Conservation (phyloP, 2,888 invertebrate genomes). For the Diplazon laetatorius region DNA sequence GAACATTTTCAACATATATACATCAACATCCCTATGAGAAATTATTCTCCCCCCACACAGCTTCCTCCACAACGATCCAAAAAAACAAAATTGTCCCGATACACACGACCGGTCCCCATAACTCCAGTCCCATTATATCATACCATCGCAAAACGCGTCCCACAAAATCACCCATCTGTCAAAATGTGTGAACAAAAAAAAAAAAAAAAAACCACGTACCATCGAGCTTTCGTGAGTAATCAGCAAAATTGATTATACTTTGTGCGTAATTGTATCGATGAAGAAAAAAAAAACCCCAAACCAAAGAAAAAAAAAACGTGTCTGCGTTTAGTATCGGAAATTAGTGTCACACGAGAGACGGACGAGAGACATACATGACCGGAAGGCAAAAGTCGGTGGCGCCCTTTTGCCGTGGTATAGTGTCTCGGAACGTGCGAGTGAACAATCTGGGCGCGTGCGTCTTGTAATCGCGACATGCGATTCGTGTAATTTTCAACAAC, state of each 20-base stretch:
- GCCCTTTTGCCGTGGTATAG: no score
- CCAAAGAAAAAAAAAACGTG: conserved; percentile 1
- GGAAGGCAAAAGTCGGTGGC: conserved; percentile 26
- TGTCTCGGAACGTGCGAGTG: no score
- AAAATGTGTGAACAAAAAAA: no score
- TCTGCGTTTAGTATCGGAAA: conserved; percentile 43
- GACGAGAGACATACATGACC: conserved; percentile 22
- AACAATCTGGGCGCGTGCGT: conserved; percentile 53
- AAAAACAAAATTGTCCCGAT: no score
- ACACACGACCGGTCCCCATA: no score
- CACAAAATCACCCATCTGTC: no score
- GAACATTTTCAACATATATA: no score
- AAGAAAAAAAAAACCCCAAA: not conserved
- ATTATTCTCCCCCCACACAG: no score
- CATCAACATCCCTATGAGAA: no score
- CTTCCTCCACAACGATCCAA: no score
- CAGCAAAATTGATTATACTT: not conserved
- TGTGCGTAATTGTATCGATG: conserved; percentile 24
- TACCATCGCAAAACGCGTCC: not conserved
- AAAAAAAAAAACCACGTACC: not conserved
- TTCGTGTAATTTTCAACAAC: conserved; percentile 70
- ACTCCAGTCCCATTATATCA: not conserved
- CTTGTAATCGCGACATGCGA: conserved; percentile 72
- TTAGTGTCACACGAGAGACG: conserved; percentile 16
- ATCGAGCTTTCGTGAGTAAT: not conserved